A percentile compares a stretch with the other conserved stretches of the same genome.
Conservation (phyloP, 2,888 invertebrate species). For the Punctoribates punctum region DNA sequence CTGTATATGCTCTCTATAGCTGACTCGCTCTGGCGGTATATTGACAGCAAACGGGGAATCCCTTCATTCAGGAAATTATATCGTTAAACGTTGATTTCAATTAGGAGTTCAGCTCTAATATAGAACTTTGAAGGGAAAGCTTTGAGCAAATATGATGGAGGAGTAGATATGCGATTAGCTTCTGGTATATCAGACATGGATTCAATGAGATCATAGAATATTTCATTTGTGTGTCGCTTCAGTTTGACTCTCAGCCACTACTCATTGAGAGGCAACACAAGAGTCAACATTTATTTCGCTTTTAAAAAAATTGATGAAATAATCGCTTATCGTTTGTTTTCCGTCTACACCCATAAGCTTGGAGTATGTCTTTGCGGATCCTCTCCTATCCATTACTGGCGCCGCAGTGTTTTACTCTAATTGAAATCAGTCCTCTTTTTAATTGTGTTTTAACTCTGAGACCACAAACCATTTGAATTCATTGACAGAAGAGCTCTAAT, state of each 20-base stretch:
- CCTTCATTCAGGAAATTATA: constrained; percentile 36
- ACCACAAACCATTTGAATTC: too few species aligned
- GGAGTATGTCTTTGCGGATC: neutral
- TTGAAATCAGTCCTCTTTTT: too few species aligned
- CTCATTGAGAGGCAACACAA: neutral
- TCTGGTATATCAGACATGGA: neutral
- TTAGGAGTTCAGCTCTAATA: constrained; percentile 23
- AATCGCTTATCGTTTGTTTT: neutral
- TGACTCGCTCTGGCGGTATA: neutral
- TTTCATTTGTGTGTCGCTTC: constrained; percentile 8
- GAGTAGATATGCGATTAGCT: constrained; percentile 19
- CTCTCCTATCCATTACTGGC: too few species aligned
- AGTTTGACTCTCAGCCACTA: neutral
- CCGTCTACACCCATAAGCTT: neutral
- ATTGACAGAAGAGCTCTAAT: too few species aligned
- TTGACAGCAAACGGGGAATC: constrained; percentile 25
- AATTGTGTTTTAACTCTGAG: too few species aligned
- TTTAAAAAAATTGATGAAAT: neutral
- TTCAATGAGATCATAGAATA: constrained; percentile 6
- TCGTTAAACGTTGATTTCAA: constrained; percentile 37
- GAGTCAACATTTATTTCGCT: neutral
- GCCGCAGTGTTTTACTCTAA: too few species aligned
- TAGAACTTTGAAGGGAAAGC: neutral
- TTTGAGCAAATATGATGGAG: constrained; percentile 19
- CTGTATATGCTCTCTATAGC: neutral